Evolutionary conservation across 2,113 vertebrate genomes (phyloP).

Genomic region (Brienomyrus brachyistius): DNA sequence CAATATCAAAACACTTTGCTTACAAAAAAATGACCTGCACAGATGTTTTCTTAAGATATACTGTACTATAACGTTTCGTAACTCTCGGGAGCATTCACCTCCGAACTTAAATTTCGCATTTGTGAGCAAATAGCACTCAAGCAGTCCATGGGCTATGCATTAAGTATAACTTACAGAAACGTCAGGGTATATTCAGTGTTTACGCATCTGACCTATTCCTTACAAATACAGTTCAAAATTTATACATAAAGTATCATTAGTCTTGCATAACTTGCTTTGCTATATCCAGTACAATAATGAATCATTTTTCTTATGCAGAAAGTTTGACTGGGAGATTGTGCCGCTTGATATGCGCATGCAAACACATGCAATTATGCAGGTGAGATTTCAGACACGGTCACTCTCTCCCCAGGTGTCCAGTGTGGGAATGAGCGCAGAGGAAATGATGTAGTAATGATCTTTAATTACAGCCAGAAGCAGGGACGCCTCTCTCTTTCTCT

Average conservation of each 20-base stretch:
- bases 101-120: background rate
- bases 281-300: background rate
- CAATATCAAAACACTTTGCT: background rate
- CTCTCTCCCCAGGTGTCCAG: conserved; percentile 22
- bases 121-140: background rate
- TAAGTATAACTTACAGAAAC: background rate
- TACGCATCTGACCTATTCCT: background rate
- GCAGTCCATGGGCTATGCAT: background rate
- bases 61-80: background rate
- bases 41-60: background rate
- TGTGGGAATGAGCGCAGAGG: conserved; percentile 57
- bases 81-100: background rate
- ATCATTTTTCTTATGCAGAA: background rate
- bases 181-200: background rate
- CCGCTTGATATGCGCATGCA: background rate
- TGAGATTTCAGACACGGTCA: background rate
- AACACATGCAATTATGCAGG: background rate
- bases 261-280: background rate
- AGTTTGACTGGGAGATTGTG: background rate
- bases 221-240: background rate
- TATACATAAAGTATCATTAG: background rate
- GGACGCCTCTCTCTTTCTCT: conserved; percentile 57
- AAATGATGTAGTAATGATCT: conserved; percentile 59
- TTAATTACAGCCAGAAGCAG: conserved; percentile 57
- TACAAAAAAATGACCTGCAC: background rate